These are phyloP conservation scores for Drosophila tanythrix DNA, from an alignment of 2,888 invertebrate species.

Conservation along the genomic window DNA sequence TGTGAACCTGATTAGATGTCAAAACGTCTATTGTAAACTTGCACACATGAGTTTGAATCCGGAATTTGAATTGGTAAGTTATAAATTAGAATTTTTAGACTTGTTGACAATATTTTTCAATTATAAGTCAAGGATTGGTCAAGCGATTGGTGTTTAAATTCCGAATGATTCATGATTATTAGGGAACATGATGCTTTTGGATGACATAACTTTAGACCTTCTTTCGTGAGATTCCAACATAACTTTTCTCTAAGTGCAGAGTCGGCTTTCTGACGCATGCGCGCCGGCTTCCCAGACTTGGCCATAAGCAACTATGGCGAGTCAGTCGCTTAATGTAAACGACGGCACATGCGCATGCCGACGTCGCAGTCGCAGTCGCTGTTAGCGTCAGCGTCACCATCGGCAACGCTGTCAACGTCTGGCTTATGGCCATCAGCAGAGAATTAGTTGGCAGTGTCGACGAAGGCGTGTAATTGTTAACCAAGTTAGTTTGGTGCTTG, in stretches of 20 bases:
- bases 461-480: conserved; percentile 78
- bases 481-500: conserved; percentile 70
- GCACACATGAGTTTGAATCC: background rate
- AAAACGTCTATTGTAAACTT: too few species aligned
- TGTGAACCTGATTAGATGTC: too few species aligned
- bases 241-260: conserved; percentile 10
- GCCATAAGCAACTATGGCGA: conserved; percentile 37
- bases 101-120: background rate
- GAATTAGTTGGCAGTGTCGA: conserved; percentile 68
- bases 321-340: conserved; percentile 67
- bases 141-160: background rate
- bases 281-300: conserved; percentile 39
- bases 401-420: conserved; percentile 25
- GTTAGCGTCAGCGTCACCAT: conserved; percentile 16
- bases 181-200: background rate
- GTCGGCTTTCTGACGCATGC: conserved; percentile 71
- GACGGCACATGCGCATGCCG: conserved; percentile 76
- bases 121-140: background rate
- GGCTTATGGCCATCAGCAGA: conserved; percentile 54
- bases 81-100: background rate
- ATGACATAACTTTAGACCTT: background rate
- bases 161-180: background rate
- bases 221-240: background rate
- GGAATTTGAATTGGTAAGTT: background rate
- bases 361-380: conserved; percentile 45